Percentiles rank a stretch among this genome's conserved stretches.
phyloP scores from a whole-genome alignment of 1,140 invertebrate genomes.

The Hyphantria cunea region DNA sequence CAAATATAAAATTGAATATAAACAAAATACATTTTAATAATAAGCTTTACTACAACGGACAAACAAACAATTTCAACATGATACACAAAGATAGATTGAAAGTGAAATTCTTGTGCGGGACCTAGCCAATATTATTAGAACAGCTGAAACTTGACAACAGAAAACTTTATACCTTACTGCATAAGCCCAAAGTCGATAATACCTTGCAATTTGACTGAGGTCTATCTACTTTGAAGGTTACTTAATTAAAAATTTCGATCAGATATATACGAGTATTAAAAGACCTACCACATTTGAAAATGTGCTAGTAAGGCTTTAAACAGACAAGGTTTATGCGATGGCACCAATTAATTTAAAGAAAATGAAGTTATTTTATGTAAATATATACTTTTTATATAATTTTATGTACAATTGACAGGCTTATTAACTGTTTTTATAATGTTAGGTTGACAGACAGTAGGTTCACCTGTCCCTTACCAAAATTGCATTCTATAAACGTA shows the following conservation, averaged over 20 bases:
- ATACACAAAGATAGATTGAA: constrained; percentile 22
- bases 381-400: neutral
- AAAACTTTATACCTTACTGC: constrained; percentile 6
- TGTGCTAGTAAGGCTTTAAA: neutral
- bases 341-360: neutral
- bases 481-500: no score
- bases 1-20: neutral
- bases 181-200: neutral
- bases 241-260: constrained; percentile 25
- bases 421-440: no score
- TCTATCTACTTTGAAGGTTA: constrained; percentile 12
- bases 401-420: neutral
- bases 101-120: constrained; percentile 26
- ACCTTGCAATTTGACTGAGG: neutral
- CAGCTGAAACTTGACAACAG: constrained; percentile 4
- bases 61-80: neutral
- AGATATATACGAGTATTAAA: constrained; percentile 9
- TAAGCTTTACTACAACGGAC: constrained; percentile 5
- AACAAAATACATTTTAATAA: neutral
- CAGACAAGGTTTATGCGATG: neutral
- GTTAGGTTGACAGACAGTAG: no score
- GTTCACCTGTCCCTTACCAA: no score
- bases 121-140: constrained; percentile 19
- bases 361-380: neutral
- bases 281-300: neutral